Conservation (phyloP, 2,113 vertebrate genomes). For the Malurus cyaneus region DNA sequence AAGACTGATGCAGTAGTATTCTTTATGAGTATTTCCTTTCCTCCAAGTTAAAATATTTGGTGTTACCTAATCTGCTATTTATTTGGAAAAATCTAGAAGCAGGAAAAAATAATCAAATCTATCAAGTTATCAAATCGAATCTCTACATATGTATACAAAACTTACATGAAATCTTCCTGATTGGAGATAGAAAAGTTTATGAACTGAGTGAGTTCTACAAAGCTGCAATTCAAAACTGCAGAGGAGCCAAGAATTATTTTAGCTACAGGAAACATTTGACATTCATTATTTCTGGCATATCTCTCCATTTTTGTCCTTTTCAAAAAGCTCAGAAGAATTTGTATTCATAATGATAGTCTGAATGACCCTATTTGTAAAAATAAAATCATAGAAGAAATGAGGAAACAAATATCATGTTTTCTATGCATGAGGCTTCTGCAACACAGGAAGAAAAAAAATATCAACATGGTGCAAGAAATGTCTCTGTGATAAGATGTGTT, state of each 20-base stretch:
- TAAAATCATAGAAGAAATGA: background rate
- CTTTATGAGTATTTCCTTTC: background rate
- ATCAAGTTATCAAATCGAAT: background rate
- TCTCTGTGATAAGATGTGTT: background rate
- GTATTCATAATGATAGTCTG: slow-evolving; percentile 27
- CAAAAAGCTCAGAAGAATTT: slow-evolving; percentile 41
- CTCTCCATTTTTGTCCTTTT: slow-evolving; percentile 53
- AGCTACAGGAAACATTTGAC: slow-evolving; percentile 50
- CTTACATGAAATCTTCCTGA: background rate
- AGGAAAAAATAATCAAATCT: background rate
- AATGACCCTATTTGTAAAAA: slow-evolving; percentile 37
- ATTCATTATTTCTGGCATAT: slow-evolving; percentile 57
- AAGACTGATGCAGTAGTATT: background rate
- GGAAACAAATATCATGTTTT: background rate
- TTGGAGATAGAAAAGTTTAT: background rate
- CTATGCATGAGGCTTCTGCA: background rate
- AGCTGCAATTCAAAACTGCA: background rate
- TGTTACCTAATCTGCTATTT: background rate
- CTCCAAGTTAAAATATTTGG: background rate
- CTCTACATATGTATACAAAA: background rate
- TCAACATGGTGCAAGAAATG: background rate
- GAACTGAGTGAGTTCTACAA: background rate
- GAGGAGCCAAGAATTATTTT: slow-evolving; percentile 19
- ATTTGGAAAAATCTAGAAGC: background rate
- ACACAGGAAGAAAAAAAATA: background rate